Percentiles rank a stretch among this genome's conserved stretches.
Conservation (phyloP, 1,140 invertebrate species). For the Drosophila lacertosa region DNA sequence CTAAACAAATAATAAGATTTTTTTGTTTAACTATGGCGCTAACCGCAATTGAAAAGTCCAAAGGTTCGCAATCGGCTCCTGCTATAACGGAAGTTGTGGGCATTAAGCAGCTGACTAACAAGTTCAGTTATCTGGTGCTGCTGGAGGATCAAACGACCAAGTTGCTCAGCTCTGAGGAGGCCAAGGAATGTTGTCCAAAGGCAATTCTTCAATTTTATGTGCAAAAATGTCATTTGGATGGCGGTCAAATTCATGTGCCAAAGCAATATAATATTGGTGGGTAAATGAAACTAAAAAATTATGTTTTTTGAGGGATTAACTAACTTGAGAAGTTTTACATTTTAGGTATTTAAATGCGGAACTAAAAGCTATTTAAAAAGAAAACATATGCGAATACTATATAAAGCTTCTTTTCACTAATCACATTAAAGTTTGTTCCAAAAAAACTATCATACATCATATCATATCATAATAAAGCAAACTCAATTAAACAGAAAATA, state of each 20-base stretch:
- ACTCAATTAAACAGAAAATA: too few species aligned
- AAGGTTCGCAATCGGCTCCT: neutral
- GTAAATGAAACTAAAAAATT: neutral
- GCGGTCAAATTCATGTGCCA: neutral
- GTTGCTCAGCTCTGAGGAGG: neutral
- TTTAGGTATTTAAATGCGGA: too few species aligned
- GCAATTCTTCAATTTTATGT: slow-evolving; percentile 1
- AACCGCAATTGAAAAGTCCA: neutral
- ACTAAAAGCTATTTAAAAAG: too few species aligned
- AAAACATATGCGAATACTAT: too few species aligned
- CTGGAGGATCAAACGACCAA: neutral
- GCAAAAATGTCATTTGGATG: neutral
- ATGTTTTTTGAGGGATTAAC: too few species aligned
- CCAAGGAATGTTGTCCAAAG: neutral
- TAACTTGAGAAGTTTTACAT: too few species aligned
- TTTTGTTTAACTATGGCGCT: neutral
- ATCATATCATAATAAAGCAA: too few species aligned
- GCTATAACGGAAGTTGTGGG: neutral
- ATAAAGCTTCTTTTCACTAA: too few species aligned
- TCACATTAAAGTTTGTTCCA: too few species aligned
- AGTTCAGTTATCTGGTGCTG: neutral
- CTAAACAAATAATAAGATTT: neutral
- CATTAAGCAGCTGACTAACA: neutral
- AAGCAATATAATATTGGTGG: slow-evolving; percentile 2
- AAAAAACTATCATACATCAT: too few species aligned